phyloP scores from a whole-genome alignment of 2,888 invertebrate genomes.

The Drosophila birchii region DNA sequence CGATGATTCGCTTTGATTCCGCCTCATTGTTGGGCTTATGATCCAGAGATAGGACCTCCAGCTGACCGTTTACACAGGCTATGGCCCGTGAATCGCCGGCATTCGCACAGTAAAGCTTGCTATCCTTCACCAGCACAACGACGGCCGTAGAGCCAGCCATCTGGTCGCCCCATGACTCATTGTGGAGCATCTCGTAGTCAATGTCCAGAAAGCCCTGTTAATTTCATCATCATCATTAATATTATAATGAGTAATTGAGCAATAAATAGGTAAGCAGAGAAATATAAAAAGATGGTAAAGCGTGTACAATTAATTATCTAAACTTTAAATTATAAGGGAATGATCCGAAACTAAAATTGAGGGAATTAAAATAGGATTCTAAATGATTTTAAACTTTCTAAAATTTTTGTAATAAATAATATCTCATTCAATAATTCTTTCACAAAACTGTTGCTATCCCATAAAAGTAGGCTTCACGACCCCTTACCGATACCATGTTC shows the following conservation, averaged over 20 bases:
- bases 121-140: slow-evolving; percentile 92
- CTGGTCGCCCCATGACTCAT: slow-evolving; percentile 94
- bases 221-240: slow-evolving; percentile 18
- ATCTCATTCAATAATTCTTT: neutral
- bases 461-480: neutral
- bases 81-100: slow-evolving; percentile 98
- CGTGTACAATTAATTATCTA: neutral
- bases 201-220: slow-evolving; percentile 93
- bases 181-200: slow-evolving; percentile 96
- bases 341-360: neutral
- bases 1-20: slow-evolving; percentile 94
- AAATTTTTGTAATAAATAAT: neutral
- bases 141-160: slow-evolving; percentile 98
- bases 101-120: slow-evolving; percentile 96
- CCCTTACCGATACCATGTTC: neutral
- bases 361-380: neutral
- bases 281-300: neutral
- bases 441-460: neutral
- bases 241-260: slow-evolving; percentile 10
- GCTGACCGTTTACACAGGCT: slow-evolving; percentile 92
- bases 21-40: slow-evolving; percentile 97
- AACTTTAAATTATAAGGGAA: neutral
- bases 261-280: neutral
- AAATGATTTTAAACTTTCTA: too few relatives aligned
- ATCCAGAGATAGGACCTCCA: slow-evolving; percentile 91